Percentiles rank a stretch among this genome's conserved stretches.
phyloP scores from a whole-genome alignment of 2,888 invertebrate species.

The Drosophila gaucha region DNA sequence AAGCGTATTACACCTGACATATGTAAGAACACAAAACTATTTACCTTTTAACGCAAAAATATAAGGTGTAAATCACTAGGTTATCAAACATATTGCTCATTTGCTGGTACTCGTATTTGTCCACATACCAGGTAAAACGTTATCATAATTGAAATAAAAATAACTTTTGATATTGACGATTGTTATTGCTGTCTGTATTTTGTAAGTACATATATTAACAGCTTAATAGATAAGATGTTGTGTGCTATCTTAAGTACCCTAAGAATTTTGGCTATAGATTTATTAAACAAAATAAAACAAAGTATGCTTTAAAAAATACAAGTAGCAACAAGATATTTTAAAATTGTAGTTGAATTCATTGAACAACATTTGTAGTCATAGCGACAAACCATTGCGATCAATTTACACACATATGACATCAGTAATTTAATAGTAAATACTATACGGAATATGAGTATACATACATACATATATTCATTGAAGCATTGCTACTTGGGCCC shows the following conservation, averaged over 20 bases:
- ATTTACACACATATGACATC: background rate
- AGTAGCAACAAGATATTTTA: background rate
- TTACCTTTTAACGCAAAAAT: background rate
- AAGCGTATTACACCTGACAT: background rate
- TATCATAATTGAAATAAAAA: slow-evolving; percentile 1
- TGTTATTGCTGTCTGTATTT: background rate
- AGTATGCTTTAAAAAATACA: background rate
- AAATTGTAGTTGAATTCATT: background rate
- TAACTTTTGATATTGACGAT: background rate
- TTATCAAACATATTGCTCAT: background rate
- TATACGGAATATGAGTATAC: background rate
- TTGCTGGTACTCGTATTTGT: background rate
- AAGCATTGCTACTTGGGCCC: no score
- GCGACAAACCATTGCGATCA: background rate
- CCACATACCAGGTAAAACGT: background rate
- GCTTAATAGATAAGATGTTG: background rate
- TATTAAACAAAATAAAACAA: background rate
- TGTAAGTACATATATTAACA: background rate
- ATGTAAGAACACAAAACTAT: background rate
- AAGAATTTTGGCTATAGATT: background rate
- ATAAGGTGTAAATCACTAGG: background rate
- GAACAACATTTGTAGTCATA: background rate
- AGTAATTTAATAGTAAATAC: no score
- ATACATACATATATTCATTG: no score
- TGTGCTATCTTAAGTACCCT: background rate